These are phyloP conservation scores for Abrostola tripartita DNA, from an alignment of 2,888 invertebrate species.

Conservation along the genomic window DNA sequence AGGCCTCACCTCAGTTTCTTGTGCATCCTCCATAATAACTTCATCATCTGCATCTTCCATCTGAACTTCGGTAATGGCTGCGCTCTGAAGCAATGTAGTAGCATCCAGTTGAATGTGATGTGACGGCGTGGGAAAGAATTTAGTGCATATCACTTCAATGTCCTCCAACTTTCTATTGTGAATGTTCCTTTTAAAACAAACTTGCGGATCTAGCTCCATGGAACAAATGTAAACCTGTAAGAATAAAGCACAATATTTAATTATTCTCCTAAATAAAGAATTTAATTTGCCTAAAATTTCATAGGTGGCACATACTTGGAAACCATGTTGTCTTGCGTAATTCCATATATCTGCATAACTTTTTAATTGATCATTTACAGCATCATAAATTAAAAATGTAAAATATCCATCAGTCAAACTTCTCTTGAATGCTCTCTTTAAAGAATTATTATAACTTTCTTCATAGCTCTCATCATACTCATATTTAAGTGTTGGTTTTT, in stretches of 20 bases:
- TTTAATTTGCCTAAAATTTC: conserved; percentile 4
- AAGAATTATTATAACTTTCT: conserved; percentile 92
- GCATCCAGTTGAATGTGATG: conserved; percentile 95
- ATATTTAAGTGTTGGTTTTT: conserved; percentile 92
- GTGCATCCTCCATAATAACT: conserved; percentile 75
- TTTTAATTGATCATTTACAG: conserved; percentile 94
- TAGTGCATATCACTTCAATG: conserved; percentile 91
- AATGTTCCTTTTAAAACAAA: conserved; percentile 94
- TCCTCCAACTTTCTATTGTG: conserved; percentile 94
- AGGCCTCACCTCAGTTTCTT: conserved; percentile 84
- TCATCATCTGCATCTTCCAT: conserved; percentile 92
- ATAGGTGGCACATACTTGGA: conserved; percentile 89
- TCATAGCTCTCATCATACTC: conserved; percentile 96
- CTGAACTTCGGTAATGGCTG: conserved; percentile 94
- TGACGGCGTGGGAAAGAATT: conserved; percentile 94
- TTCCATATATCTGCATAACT: conserved; percentile 96
- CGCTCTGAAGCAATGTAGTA: conserved; percentile 94
- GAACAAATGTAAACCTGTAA: conserved; percentile 96
- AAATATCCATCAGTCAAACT: conserved; percentile 96
- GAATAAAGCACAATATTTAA: neutral
- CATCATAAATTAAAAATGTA: conserved; percentile 97
- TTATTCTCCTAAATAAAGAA: no score
- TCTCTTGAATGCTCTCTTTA: conserved; percentile 96
- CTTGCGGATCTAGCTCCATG: conserved; percentile 93
- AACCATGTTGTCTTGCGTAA: conserved; percentile 94